Evolutionary conservation across 2,888 invertebrate species (phyloP), one percentile per base, ranked within the genome.

Genomic region (Clostera curtula): DNA sequence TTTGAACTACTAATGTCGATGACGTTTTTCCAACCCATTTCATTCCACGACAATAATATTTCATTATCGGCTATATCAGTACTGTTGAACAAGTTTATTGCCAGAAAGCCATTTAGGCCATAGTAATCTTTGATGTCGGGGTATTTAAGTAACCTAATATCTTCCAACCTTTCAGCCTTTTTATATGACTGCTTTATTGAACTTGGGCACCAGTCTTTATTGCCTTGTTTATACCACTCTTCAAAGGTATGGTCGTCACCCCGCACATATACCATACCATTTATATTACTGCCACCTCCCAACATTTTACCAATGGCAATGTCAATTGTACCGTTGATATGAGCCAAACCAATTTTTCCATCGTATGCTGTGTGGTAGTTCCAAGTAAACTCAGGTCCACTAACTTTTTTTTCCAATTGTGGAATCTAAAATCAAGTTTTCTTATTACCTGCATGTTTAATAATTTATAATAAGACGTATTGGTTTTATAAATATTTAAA

Each of bases 281-380:
- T 86, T 9, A 86, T 49, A 1, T 64, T 58, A 6, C 83, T 77
- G 0, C 72, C 66, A 3, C 86, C 86, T 21, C 86, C 86, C 41
- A 86, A 58, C 43, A 80, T 67, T 43, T 86, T 87, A 0, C 89
- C 89, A 11, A 86, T 67, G n/a, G 86, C 74, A 86, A 86, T 83
- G 3, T 42, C 47, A 10, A 51, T 48, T 10, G 49, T 11, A 34
- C 48, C 29, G 25, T 46, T 33, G 38, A 40, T 44, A 12, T 64
- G 68, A 89, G 90, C 92, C 46, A 91, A 68, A 57, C 90, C 8
- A n/a, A 13, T 3, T 12, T 3, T 12, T 4, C 21, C 21, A 21
- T 21, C 8, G 5, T 21, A 5, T 4, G 13, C 21, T 12, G 21
- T 12, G 7, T 6, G 1, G 5, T 12, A n/a, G 3, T 21, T 10